Base-by-base conservation (phyloP, 2,888 invertebrate species). In the Agrochola lota region DNA sequence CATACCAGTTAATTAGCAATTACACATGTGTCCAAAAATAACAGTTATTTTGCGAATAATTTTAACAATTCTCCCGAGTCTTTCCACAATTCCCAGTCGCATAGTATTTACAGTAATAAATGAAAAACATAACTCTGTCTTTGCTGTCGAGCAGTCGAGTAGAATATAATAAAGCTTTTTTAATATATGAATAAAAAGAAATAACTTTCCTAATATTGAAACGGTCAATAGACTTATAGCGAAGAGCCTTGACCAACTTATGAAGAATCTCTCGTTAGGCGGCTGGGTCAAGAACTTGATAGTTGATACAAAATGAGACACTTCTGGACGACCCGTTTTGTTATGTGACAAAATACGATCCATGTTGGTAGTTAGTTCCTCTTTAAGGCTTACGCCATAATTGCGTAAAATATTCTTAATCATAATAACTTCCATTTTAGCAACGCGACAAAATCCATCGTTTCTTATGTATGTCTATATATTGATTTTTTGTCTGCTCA, bases 201-300 rank as follows among this genome's bases (percentile, higher is more conserved):
- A 30, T 23, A 43, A 73, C 17, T 17, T 15, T 43, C 4, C 43
- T 43, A 15, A 46, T 35, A 35, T 8, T 35, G 35, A 23, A 15
- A 26, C 43, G n/a, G 30, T 46, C 62, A 26, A 73, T 62, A 62
- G n/a, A 55, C 23, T 55, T 23, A 55, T 0, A 23, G 17, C 35
- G 7, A 62, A 78, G 12, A 73, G 46, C 55, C 78, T 78, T 79
- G 73, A 73, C 73, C 79, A 55, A 79, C 17, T 73, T 79, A 15
- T 57, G 26, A 79, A 79, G 74, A 76, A 62, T 49, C 57, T 79
- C 79, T 80, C 35, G 68, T 69, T 64, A 80, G 63, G 63, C 57
- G 49, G 40, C 17, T 59, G 63, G 68, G 68, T 80, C 72, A 77
- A 79, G 74, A 69, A 64, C 35, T 79, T 74, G 67, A 52, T 69